Percentiles rank a stretch among this genome's conserved stretches.
phyloP scores from a whole-genome alignment of 2,888 invertebrate species.

The Synergus itoensis region DNA sequence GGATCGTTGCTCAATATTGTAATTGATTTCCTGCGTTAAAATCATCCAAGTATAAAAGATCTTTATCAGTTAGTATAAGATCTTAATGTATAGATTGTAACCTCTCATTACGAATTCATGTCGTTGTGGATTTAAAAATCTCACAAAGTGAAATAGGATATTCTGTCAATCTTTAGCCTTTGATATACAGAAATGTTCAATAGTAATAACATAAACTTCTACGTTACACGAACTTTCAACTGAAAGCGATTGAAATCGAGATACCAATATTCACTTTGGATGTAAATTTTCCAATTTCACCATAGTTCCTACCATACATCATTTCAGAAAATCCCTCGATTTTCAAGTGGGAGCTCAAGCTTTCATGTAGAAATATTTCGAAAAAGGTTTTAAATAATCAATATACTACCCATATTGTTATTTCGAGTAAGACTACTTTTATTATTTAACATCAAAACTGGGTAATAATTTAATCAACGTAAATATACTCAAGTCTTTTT shows the following conservation, averaged over 20 bases:
- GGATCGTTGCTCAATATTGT: background rate
- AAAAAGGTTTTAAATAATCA: slow-evolving; percentile 7
- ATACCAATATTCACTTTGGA: slow-evolving; percentile 60
- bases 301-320: slow-evolving; percentile 13
- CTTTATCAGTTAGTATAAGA: background rate
- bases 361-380: background rate
- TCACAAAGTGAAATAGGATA: background rate
- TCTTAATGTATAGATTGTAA: background rate
- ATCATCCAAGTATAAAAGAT: background rate
- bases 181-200: background rate
- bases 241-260: slow-evolving; percentile 5
- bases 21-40: background rate
- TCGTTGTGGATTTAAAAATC: background rate
- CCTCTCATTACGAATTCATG: background rate
- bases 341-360: background rate
- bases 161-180: background rate
- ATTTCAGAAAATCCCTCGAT: slow-evolving; percentile 43
- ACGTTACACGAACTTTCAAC: background rate
- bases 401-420: background rate
- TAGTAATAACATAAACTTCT: background rate
- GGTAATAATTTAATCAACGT: background rate
- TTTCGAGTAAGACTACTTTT: background rate
- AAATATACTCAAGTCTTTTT: background rate
- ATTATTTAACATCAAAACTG: background rate
- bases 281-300: slow-evolving; percentile 66